Evolutionary conservation across 2,888 invertebrate genomes (phyloP).

Genomic region (Cheilosia pagana): DNA sequence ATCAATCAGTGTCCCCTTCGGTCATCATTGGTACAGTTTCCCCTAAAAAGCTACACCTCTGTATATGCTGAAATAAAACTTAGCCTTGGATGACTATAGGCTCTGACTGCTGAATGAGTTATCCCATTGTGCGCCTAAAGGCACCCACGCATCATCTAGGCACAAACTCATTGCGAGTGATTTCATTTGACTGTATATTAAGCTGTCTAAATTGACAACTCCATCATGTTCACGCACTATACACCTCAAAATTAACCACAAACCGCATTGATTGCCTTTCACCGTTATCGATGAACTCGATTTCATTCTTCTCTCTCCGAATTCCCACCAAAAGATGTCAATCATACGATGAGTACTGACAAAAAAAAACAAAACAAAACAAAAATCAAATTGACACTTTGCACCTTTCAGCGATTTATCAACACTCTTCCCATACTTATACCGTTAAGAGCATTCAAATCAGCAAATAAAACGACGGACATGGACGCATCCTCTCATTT

Average conservation of each 20-base stretch:
- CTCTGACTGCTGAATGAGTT: too few relatives aligned
- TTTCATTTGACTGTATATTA: slow-evolving; percentile 8
- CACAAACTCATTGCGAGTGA: too few relatives aligned
- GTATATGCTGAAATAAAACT: too few relatives aligned
- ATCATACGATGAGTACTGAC: slow-evolving; percentile 42
- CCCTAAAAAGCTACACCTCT: too few relatives aligned
- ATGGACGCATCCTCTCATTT: slow-evolving; percentile 53
- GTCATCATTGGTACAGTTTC: too few relatives aligned
- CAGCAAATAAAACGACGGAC: slow-evolving; percentile 33
- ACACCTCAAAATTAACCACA: slow-evolving; percentile 25
- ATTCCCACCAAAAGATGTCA: slow-evolving; percentile 66
- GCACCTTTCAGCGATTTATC: slow-evolving; percentile 72
- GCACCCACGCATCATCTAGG: too few relatives aligned
- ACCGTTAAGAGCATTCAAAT: slow-evolving; percentile 64
- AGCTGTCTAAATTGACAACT: slow-evolving; percentile 9
- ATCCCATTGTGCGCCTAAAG: too few relatives aligned
- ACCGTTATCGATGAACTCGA: slow-evolving; percentile 61
- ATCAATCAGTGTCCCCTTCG: too few relatives aligned
- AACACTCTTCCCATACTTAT: slow-evolving; percentile 35
- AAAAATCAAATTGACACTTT: slow-evolving; percentile 46
- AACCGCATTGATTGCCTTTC: slow-evolving; percentile 32
- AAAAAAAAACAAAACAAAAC: too few relatives aligned
- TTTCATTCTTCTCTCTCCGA: slow-evolving; percentile 3
- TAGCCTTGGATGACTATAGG: too few relatives aligned
- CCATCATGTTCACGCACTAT: slow-evolving; percentile 14